Evolutionary conservation across 2,888 invertebrate genomes (phyloP), one percentile per base, ranked within the genome.

Genomic region (Nomada ruficornis): DNA sequence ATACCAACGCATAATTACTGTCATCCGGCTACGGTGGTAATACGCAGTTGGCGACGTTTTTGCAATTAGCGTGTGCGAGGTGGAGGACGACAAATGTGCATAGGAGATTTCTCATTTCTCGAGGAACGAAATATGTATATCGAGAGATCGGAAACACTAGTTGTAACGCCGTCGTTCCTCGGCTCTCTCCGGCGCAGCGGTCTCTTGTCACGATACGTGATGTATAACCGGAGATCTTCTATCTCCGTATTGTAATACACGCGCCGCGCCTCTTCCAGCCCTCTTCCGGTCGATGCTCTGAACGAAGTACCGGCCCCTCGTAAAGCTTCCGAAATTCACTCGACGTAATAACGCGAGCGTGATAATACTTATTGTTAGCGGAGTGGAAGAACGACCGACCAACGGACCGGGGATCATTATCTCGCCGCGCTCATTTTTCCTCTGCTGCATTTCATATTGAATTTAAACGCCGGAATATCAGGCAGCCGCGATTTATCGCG

Each of bases 141-240:
- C 36, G 36, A 36, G 36, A 36, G 7, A 36, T 7, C 36, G 36
- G 36, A 0, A 36, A 36, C 36, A 36, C 36, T 36, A 36, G 36
- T 36, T 5, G 36, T 0, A 29, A 29, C 29, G 7, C 29, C 29
- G 54, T 57, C 72, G 72, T 68, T 71, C 60, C 55, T 18, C n/a
- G 36, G 13, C 62, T 71, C 59, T 44, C 73, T 42, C 26, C 62
- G 52, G 7, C 36, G 36, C n/a, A 52, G 54, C 59, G 65, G 70
- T 11, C 67, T 68, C 83, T 86, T 74, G 86, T 90, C 89, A 88
- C 88, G 88, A 90, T 90, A 87, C 78, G 72, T 85, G 85, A 89
- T 89, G 79, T 84, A 89, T 82, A 81, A 70, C 88, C 84, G 77
- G 78, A 86, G 89, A 89, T 90, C 70, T 78, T 87, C 82, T 86